Base-by-base conservation (phyloP, 2,888 invertebrate species). In the Lycophotia porphyrea region DNA sequence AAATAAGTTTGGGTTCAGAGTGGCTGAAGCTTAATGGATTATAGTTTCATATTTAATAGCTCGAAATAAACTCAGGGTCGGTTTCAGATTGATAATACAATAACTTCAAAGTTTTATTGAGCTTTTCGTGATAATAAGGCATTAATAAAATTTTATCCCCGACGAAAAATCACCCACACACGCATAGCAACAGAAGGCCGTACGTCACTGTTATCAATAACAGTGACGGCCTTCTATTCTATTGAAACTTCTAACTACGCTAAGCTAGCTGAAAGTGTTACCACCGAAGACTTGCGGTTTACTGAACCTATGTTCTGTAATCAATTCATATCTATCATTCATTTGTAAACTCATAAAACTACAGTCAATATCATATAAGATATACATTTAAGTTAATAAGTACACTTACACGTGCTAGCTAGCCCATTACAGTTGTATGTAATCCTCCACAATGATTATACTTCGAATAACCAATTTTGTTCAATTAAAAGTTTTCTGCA, bases 401-500 rank as follows among this genome's bases (percentile, higher is more conserved):
- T 49, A 63, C 27, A 76, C 49, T 15, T 66, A 74, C 75, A 76
- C 76, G 85, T 80, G 82, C 39, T 79, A 71, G 13, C 52, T n/a
- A n/a, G n/a, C n/a, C n/a, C 31, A 82, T 79, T 74, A 70, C 24
- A 71, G 1, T 49, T 21, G 27, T 63, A 71, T n/a, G 31, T 58
- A 66, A 66, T 70, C 63, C 15, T 55, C 55, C 58, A 58, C 55
- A 65, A 44, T 65, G 8, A 74, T 84, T 69, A 81, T 70, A 42
- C 65, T 44, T 76, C 42, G 44, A 76, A 82, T 70, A 70, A 63
- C 76, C 71, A 72, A 84, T 86, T 84, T 84, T 71, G 74, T 83
- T 66, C 66, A 85, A 87, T 86, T 86, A 86, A 81, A 86, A 78
- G 66, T 79, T 80, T 85, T 84, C 75, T 82, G 65, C 58, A 55